Conservation (phyloP, 2,888 invertebrate genomes). For the Platycnemis pennipes region DNA sequence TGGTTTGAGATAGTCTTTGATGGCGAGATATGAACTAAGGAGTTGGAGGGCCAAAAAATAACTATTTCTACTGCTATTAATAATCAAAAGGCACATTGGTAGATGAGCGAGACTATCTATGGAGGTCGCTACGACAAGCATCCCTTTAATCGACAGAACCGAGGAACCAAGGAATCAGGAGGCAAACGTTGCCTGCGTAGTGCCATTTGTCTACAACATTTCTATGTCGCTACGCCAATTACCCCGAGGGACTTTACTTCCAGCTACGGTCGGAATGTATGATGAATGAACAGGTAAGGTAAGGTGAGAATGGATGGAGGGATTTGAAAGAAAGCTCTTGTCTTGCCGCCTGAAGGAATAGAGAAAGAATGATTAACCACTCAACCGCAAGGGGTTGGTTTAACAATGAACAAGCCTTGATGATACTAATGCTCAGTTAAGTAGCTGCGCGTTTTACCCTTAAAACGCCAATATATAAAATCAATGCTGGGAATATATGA, state of each 20-base stretch:
- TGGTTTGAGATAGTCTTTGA: no score
- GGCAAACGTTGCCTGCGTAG: no score
- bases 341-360: neutral
- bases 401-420: neutral
- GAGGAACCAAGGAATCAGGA: no score
- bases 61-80: no score
- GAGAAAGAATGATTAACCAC: neutral
- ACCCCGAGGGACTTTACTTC: neutral
- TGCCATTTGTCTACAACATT: neutral
- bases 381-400: neutral
- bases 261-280: neutral
- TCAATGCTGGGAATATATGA: no score
- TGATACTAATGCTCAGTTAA: neutral
- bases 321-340: neutral
- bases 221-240: neutral
- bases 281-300: neutral
- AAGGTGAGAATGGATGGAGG: neutral
- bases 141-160: no score
- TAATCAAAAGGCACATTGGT: no score
- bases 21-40: no score
- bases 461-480: no score
- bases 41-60: no score
- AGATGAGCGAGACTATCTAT: no score
- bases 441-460: neutral
- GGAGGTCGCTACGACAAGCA: no score